A percentile compares a stretch with the other conserved stretches of the same genome.
phyloP scores from a whole-genome alignment of 2,113 vertebrate species.

The Calcarius ornatus region DNA sequence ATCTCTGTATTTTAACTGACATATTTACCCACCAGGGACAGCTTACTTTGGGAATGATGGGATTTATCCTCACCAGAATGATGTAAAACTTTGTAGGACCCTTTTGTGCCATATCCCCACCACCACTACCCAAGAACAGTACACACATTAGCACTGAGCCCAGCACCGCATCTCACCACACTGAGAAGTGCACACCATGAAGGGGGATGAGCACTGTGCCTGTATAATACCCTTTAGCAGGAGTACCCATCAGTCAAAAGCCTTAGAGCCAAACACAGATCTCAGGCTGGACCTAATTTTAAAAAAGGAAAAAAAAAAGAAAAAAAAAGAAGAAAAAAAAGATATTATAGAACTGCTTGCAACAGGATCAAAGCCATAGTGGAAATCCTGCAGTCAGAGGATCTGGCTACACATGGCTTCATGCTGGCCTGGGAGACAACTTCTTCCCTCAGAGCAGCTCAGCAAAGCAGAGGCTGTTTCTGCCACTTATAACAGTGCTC shows the following conservation, averaged over 20 bases:
- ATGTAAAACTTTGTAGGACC: not conserved
- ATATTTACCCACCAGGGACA: not conserved
- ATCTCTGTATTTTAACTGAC: not conserved
- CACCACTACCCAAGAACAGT: not conserved
- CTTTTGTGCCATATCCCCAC: not conserved
- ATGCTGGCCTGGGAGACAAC: not conserved
- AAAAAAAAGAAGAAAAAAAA: not conserved
- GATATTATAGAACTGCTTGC: not conserved
- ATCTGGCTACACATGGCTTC: not conserved
- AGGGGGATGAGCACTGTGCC: not conserved
- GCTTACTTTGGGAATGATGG: not conserved
- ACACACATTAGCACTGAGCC: rapidly evolving
- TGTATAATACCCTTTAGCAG: not conserved
- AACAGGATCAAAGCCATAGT: not conserved
- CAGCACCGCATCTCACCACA: not conserved
- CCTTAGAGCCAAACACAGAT: not conserved
- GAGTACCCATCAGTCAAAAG: not conserved
- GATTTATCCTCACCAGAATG: not conserved
- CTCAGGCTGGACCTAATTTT: not conserved
- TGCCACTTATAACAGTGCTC: not conserved
- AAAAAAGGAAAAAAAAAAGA: not conserved
- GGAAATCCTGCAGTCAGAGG: not conserved
- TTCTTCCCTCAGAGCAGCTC: not conserved
- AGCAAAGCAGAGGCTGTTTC: not conserved
- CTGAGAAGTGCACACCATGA: not conserved